Evolutionary conservation across 2,113 vertebrate species (phyloP).

Genomic region (Pagrus major): DNA sequence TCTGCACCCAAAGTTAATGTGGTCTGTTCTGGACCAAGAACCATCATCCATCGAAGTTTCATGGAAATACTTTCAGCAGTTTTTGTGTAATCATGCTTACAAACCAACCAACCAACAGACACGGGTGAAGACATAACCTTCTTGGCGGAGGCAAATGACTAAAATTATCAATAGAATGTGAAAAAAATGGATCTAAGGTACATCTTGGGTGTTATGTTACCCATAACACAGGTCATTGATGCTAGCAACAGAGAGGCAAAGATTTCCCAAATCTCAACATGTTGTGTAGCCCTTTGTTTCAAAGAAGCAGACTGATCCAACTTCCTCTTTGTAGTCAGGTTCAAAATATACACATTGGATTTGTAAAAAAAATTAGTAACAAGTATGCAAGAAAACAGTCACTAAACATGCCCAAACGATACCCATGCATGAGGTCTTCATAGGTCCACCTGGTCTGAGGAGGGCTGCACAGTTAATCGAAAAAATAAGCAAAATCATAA

Average conservation of each 20-base stretch:
- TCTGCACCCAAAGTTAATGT: too few relatives aligned
- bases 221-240: not conserved
- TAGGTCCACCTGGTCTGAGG: not conserved
- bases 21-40: too few relatives aligned
- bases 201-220: not conserved
- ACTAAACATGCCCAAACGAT: not conserved
- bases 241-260: not conserved
- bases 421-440: not conserved
- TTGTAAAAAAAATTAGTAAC: not conserved
- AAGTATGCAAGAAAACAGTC: not conserved
- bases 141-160: too few relatives aligned
- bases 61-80: too few relatives aligned
- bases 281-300: too few relatives aligned
- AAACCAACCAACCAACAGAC: too few relatives aligned
- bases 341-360: not conserved
- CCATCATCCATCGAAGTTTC: too few relatives aligned
- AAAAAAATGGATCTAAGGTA: not conserved
- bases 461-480: too few relatives aligned
- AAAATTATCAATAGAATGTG: too few relatives aligned
- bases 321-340: not conserved
- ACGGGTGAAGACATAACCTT: too few relatives aligned
- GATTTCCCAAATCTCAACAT: not conserved
- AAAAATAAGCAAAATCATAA: too few relatives aligned
- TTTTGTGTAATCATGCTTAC: too few relatives aligned
- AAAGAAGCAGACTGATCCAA: not conserved